Base-by-base conservation (phyloP, 2,797 vertebrate genomes). In the Crenichthys baileyi region DNA sequence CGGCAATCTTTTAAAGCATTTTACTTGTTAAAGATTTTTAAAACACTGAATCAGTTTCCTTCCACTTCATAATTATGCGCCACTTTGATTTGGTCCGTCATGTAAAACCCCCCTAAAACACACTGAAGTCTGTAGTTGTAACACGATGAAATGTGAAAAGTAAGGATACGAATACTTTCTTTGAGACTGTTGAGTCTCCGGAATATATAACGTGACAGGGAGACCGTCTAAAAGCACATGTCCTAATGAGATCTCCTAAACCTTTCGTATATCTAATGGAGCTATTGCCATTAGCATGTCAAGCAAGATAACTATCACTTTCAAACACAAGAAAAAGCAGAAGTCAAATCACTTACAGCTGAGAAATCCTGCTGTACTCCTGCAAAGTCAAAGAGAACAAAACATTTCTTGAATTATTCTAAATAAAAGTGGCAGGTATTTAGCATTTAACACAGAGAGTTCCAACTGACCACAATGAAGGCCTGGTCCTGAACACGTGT, bases 341-440 rank as follows among this genome's bases (percentile, higher is more conserved):
- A 76, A 70, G 8, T 24, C 39, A 11, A 73, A 71, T 44, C 41
- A 91, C 95, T 96, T 89, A 96, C 96, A 94, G 78, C 73, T 91
- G 86, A 13, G 89, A 68, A 4, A 94, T 76, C 80, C 90, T 95
- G 91, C 71, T 92, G 94, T 96, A 96, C 75, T 96, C 95, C 96
- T 96, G 89, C 86, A 44, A 85, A 55, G 73, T 63, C 36, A 86
- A 78, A 56, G 76, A 81, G 18, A 78, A 48, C 41, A 48, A 83
- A 68, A 68, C 15, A 51, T 75, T 36, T 4, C n/a, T 65, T 12
- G 4, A 2, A 70, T 76, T 76, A 55, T 56, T 26, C 31, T 76
- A 29, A 1, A 72, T 29, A 7, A 15, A 29, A 5, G 4, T 8
- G 48, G 36, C 3, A 53, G 5, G 51, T 26, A 11, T 71, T 5